A percentile compares a stretch with the other conserved stretches of the same genome.
Evolutionary conservation across 2,113 vertebrate species (phyloP).

Genomic region (Natator depressus): DNA sequence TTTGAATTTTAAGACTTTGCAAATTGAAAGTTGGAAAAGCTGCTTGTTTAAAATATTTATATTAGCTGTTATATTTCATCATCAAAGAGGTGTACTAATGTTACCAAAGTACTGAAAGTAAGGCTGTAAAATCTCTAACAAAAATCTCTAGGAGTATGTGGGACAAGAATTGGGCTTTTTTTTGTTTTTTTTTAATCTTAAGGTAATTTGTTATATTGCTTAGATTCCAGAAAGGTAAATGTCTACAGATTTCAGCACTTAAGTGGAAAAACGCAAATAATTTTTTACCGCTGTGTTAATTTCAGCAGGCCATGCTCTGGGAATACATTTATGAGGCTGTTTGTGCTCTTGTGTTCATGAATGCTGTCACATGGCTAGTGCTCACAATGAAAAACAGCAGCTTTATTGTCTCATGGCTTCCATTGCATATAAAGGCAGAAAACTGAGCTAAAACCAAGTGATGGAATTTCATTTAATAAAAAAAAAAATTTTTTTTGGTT

Average conservation of each 20-base stretch:
- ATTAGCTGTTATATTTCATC: neutral
- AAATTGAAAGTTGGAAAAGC: neutral
- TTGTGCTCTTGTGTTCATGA: neutral
- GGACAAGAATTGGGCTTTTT: neutral
- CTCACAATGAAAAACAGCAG: neutral
- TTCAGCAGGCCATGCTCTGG: neutral
- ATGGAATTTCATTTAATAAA: neutral
- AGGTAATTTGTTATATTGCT: neutral
- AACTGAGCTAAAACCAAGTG: accelerated
- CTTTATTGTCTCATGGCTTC: constrained; percentile 18
- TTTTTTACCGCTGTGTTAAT: neutral
- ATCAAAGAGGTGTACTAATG: neutral
- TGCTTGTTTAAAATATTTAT: neutral
- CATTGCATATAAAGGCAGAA: neutral
- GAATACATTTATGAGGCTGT: neutral
- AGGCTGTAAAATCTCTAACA: neutral
- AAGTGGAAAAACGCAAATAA: neutral
- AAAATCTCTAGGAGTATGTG: neutral
- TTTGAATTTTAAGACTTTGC: neutral
- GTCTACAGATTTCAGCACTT: neutral
- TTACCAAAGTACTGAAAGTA: neutral
- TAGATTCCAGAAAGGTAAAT: neutral
- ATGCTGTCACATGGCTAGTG: constrained; percentile 15
- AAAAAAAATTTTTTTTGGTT: neutral
- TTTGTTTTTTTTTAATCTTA: neutral